Evolutionary conservation across 2,113 vertebrate genomes (phyloP), one percentile per base, ranked within the genome.

Genomic region (Mastomys coucha): DNA sequence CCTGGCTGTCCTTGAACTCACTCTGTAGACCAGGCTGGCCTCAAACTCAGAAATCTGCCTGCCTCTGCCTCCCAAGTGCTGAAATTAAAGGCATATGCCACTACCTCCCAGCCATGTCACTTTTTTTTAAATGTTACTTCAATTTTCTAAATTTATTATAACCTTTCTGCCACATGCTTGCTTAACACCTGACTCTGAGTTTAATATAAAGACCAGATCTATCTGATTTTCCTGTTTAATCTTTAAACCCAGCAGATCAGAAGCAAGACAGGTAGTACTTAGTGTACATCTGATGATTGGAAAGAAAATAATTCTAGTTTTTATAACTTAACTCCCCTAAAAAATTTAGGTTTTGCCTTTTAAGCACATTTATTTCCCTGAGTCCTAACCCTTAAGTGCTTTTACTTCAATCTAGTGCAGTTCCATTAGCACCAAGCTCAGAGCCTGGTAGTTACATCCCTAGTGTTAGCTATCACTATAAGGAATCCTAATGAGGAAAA

Each of bases 281-380:
- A 81, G 28, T 69, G 39, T 72, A 6, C 58, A 58, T n/a, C 69
- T 63, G 24, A 31, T 24, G 42, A 53, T 28, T 67, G 31, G 82
- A 77, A 88, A 39, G 78, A 84, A 26, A 6, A 75, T 36, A 82
- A 86, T 45, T 53, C 22, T 22, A 13, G 17, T 65, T 89, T 78
- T 67, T 82, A 36, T 65, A 90, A 72, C 14, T 70, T 81, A 88
- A 42, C 19, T 49, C 70, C 22, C 33, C 45, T 87, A 65, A 88
- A 89, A 70, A 93, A 45, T 39, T 60, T 81, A 69, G 33, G 60
- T 92, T 87, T 87, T 87, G 9, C 31, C 73, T 73, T 86, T 82
- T 78, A n/a, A 65, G 65, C 2, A 4, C 39, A n/a, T 14, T 70
- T n/a, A 17, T 17, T 53, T 78, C 63, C 39, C 75, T 22, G 49